A percentile compares a stretch with the other conserved stretches of the same genome.
Conservation (phyloP, 2,888 invertebrate species). For the Eristalis arbustorum region DNA sequence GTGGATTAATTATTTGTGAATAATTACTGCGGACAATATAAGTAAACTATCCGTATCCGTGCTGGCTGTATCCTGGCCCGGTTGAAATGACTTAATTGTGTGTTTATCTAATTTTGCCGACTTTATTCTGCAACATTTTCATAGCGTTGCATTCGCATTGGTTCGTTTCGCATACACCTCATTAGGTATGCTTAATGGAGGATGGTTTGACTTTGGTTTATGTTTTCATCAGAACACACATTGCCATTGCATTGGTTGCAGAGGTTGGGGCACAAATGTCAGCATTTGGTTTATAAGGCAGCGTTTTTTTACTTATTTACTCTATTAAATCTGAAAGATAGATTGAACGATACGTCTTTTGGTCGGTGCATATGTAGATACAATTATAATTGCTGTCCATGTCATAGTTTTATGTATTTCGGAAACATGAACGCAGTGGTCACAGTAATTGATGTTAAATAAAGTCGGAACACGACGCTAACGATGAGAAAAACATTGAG, state of each 20-base stretch:
- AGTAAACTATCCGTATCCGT: slow-evolving; percentile 35
- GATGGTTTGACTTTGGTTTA: not conserved
- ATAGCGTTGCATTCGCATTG: not conserved
- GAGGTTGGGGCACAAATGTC: slow-evolving; percentile 16
- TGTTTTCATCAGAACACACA: not conserved
- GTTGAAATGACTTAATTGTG: slow-evolving; percentile 29
- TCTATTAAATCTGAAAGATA: too few species aligned
- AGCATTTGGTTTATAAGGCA: not conserved
- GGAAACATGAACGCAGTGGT: too few species aligned
- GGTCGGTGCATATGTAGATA: not conserved
- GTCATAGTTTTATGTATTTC: not conserved
- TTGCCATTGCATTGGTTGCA: not conserved
- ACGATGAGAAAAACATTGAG: not conserved
- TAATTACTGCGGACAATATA: slow-evolving; percentile 64
- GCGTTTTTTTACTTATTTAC: not conserved
- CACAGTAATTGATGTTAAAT: not conserved
- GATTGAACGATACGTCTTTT: not conserved
- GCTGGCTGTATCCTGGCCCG: slow-evolving; percentile 1
- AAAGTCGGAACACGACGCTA: not conserved
- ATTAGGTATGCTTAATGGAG: not conserved
- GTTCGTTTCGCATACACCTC: not conserved
- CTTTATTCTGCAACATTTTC: not conserved
- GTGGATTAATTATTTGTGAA: slow-evolving; percentile 67
- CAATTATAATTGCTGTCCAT: not conserved
- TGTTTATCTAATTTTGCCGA: slow-evolving; percentile 35